phyloP scores from a whole-genome alignment of 1,140 invertebrate genomes.

The Drosophila lacteicornis region DNA sequence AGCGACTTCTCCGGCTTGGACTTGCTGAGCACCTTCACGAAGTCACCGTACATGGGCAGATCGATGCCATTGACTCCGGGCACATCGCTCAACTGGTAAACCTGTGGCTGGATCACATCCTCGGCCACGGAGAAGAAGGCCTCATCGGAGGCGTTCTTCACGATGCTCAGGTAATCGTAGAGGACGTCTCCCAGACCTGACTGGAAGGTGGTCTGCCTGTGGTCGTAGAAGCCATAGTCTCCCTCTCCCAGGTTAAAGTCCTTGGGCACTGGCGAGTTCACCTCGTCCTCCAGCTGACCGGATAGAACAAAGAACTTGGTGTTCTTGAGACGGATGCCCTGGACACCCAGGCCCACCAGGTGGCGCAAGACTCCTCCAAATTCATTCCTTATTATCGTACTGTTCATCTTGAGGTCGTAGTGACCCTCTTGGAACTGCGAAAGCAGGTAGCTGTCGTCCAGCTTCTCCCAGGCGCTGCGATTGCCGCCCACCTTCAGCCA shows the following conservation, averaged over 20 bases:
- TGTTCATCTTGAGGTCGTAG: conserved; percentile 89
- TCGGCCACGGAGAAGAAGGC: conserved; percentile 83
- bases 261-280: conserved; percentile 44
- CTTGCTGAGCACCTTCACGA: conserved; percentile 57
- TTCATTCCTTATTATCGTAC: conserved; percentile 86
- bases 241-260: conserved; percentile 63
- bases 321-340: conserved; percentile 90
- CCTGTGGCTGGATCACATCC: conserved; percentile 63
- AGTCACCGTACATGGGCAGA: conserved; percentile 73
- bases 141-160: conserved; percentile 86
- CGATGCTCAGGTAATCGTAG: conserved; percentile 86
- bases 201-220: conserved; percentile 87
- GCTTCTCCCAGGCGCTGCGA: conserved; percentile 87
- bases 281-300: conserved; percentile 85
- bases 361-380: conserved; percentile 88
- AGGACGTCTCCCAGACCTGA: conserved; percentile 86
- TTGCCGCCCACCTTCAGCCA: conserved; percentile 88
- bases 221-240: conserved; percentile 87
- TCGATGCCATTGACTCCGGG: conserved; percentile 64
- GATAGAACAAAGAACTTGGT: conserved; percentile 89
- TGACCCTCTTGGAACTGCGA: conserved; percentile 87
- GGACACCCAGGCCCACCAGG: conserved; percentile 90
- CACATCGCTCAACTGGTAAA: conserved; percentile 48
- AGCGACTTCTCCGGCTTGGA: conserved; percentile 43
- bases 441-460: conserved; percentile 87